Base-by-base conservation (phyloP, 2,888 invertebrate genomes). In the Zelleria hepariella region DNA sequence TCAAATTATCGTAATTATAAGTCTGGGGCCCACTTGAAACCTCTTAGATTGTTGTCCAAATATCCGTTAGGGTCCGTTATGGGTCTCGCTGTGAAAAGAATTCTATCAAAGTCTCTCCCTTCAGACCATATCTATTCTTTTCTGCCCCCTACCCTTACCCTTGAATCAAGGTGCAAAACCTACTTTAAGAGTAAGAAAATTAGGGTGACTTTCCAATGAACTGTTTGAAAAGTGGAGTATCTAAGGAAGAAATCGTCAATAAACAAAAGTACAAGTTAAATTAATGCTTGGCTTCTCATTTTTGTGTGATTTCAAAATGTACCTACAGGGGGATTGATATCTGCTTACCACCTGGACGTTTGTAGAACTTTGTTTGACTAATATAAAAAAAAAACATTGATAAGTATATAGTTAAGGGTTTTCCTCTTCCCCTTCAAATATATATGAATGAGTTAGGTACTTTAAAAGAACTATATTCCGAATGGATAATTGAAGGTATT, bases 11-110 rank as follows among this genome's bases (percentile, higher is more conserved):
- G 87, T 86, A 87, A 87, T 88, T 88, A 86, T 79, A 83, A 86
- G 79, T 79, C 76, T 72, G 70, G 78, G 79, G 80, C 76, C 78
- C 82, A 86, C 87, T 88, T 77, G 73, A 87, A 71, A 78, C 75
- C 85, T 86, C 86, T 86, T 85, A 73, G 82, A 72, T 86, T 85
- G 82, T 82, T 86, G 86, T 86, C 87, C 86, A 86, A 87, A 86
- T 86, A 86, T 82, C 84, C 88, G 87, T 87, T 88, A 70, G 86
- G 86, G 88, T 81, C 82, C 85, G 86, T 87, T 88, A 85, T 77
- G 78, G 73, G 71, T 72, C 78, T 78, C 73, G 70, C 73, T 79
- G 74, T 82, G 79, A 80, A 86, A 82, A 80, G 82, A 86, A 83
- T 82, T 84, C 77, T 78, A 82, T 82, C 77, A 71, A 73, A 80